A percentile compares a stretch with the other conserved stretches of the same genome.
phyloP scores from a whole-genome alignment of 1,140 invertebrate genomes.

The Drosophila subobscura region DNA sequence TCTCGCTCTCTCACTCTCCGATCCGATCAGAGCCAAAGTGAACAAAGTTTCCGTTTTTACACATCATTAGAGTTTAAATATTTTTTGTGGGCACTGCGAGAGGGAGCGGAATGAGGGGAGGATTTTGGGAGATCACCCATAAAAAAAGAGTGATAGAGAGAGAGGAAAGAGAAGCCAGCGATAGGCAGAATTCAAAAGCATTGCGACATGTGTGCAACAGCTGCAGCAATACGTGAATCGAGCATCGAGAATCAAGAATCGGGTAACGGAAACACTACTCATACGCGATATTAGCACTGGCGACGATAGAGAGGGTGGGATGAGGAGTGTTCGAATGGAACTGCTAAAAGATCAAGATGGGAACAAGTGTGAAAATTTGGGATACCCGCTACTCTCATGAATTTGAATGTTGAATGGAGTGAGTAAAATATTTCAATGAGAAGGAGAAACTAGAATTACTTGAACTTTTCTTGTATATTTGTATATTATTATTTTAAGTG shows the following conservation, averaged over 20 bases:
- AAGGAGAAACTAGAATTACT: no score
- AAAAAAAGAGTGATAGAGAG: slow-evolving; percentile 22
- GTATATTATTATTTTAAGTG: no score
- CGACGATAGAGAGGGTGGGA: slow-evolving; percentile 3
- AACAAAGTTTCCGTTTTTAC: slow-evolving; percentile 36
- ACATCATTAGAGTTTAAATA: slow-evolving; percentile 55
- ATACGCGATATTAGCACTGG: slow-evolving; percentile 13
- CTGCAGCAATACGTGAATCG: slow-evolving; percentile 30
- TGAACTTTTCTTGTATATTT: no score
- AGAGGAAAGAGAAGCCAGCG: slow-evolving; percentile 8
- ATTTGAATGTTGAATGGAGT: no score
- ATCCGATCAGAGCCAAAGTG: neutral
- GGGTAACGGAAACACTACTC: slow-evolving; percentile 20
- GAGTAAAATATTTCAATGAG: no score
- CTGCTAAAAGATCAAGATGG: neutral
- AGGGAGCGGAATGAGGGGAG: slow-evolving; percentile 2
- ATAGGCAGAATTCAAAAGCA: slow-evolving; percentile 38
- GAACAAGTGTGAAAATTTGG: no score
- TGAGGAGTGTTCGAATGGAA: neutral
- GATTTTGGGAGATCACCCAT: slow-evolving; percentile 8
- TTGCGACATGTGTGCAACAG: slow-evolving; percentile 62
- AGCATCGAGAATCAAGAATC: neutral
- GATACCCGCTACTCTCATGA: no score
- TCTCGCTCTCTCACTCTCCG: neutral
- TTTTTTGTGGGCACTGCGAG: neutral